Evolutionary conservation across 2,113 vertebrate species (phyloP).

Genomic region (Corythaeola cristata): DNA sequence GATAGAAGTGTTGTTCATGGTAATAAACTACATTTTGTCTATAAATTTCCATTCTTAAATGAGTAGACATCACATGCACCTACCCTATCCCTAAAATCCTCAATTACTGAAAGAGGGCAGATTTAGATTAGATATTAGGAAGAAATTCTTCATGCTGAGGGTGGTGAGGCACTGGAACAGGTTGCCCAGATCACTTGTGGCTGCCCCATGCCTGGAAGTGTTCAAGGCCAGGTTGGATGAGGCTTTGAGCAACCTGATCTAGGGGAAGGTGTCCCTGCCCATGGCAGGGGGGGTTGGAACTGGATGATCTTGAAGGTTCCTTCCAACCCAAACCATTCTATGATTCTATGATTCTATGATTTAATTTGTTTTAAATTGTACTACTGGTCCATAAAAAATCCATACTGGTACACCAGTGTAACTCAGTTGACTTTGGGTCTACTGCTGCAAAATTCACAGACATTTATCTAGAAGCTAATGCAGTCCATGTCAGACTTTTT

Average conservation of each 20-base stretch:
- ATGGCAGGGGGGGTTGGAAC: no score
- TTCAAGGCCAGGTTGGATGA: no score
- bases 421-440: not conserved
- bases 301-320: no score
- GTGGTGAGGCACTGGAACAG: no score
- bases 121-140: no score
- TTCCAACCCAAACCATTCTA: no score
- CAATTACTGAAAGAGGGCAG: not conserved
- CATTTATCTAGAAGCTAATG: not conserved
- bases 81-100: not conserved
- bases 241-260: no score
- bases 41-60: not conserved
- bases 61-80: not conserved
- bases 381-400: not conserved
- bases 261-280: no score
- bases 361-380: not conserved
- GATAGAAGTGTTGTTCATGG: not conserved
- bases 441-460: not conserved
- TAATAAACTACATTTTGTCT: not conserved
- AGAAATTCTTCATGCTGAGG: no score
- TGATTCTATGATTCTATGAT: rapidly evolving
- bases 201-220: no score
- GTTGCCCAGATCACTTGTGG: no score
- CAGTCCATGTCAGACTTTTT: not conserved
- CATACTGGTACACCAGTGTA: not conserved